Conservation (phyloP, 2,888 invertebrate genomes). For the Agrochola litura region DNA sequence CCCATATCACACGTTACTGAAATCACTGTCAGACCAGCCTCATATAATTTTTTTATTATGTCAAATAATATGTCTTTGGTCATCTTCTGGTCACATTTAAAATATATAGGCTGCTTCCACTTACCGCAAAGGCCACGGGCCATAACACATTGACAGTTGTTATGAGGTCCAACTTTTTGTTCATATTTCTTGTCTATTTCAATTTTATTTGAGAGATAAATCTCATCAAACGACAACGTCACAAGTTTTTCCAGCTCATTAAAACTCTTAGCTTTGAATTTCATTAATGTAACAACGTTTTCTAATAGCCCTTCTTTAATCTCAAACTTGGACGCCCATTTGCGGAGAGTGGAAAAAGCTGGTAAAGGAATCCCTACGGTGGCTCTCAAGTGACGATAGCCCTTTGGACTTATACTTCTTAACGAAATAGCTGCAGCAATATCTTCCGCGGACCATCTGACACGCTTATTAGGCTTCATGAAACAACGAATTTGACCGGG, state of each 20-base stretch:
- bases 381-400: neutral
- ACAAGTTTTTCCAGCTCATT: neutral
- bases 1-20: neutral
- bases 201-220: constrained; percentile 2
- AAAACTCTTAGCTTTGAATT: neutral
- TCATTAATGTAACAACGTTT: no score
- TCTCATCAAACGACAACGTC: neutral
- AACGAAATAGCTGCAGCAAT: neutral
- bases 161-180: constrained; percentile 6
- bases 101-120: constrained; percentile 3
- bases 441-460: constrained; percentile 1
- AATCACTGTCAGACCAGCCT: neutral
- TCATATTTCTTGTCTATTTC: neutral
- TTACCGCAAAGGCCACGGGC: constrained; percentile 7
- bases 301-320: neutral
- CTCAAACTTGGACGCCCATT: neutral
- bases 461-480: neutral
- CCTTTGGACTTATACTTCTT: neutral
- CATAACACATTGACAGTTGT: neutral
- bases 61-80: neutral
- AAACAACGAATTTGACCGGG: constrained; percentile 4
- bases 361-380: neutral
- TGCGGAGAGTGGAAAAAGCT: neutral
- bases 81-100: constrained; percentile 2
- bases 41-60: neutral